These are phyloP conservation scores for Prionace glauca DNA, from an alignment of 2,797 vertebrate genomes.

Conservation along the genomic window DNA sequence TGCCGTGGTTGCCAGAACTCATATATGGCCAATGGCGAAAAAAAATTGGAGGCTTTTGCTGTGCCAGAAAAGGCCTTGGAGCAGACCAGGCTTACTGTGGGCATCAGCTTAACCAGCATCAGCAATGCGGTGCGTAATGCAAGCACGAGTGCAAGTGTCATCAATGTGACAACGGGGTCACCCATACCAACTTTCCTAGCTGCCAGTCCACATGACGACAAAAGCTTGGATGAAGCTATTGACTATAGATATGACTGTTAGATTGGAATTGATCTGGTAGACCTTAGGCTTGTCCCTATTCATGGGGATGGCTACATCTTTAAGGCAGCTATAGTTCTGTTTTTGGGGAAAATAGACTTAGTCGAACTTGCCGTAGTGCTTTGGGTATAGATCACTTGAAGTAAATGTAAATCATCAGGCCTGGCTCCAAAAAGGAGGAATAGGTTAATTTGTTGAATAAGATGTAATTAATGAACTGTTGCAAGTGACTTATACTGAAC, in stretches of 20 bases:
- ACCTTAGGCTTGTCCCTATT: slow-evolving; percentile 59
- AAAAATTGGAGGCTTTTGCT: slow-evolving; percentile 98
- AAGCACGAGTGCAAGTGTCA: slow-evolving; percentile 76
- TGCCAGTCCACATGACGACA: slow-evolving; percentile 82
- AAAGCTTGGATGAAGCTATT: slow-evolving; percentile 89
- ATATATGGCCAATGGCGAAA: slow-evolving; percentile 99
- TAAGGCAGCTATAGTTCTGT: slow-evolving; percentile 84
- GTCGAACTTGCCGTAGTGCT: slow-evolving; percentile 76
- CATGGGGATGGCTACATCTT: slow-evolving; percentile 70
- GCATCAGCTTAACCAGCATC: slow-evolving; percentile 98
- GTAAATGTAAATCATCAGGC: slow-evolving; percentile 55
- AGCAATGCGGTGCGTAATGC: slow-evolving; percentile 69
- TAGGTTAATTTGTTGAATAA: slow-evolving; percentile 26
- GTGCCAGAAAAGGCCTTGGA: slow-evolving; percentile 98
- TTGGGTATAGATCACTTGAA: slow-evolving; percentile 84
- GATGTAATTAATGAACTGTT: slow-evolving; percentile 63
- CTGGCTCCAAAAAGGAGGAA: slow-evolving; percentile 6
- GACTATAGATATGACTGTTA: slow-evolving; percentile 98
- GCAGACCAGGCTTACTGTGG: slow-evolving; percentile 95
- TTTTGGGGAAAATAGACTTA: slow-evolving; percentile 55
- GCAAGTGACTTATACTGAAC: slow-evolving; percentile 80
- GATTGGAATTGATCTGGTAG: slow-evolving; percentile 50
- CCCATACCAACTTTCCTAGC: slow-evolving; percentile 79
- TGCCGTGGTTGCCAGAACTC: slow-evolving; percentile 99
- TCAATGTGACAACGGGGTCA: slow-evolving; percentile 76